phyloP scores from a whole-genome alignment of 1,140 invertebrate species.

The Drosophila funebris region DNA sequence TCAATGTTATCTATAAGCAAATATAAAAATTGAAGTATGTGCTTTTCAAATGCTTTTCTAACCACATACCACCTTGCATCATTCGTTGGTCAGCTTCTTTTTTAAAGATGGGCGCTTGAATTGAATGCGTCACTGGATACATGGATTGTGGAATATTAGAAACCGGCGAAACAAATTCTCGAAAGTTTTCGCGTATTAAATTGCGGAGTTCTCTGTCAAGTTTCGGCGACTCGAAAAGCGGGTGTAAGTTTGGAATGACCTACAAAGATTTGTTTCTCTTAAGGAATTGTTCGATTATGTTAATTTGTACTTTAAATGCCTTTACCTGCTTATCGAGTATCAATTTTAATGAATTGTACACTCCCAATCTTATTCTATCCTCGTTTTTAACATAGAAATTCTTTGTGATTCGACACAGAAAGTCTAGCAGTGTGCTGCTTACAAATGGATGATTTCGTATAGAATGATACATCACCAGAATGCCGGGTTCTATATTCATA shows the following conservation, averaged over 20 bases:
- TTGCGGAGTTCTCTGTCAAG: conserved; percentile 94
- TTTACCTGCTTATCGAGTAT: conserved; percentile 96
- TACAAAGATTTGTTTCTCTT: conserved; percentile 18
- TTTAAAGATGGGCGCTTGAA: conserved; percentile 57
- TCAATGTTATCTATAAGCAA: conserved; percentile 58
- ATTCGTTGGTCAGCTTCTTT: conserved; percentile 69
- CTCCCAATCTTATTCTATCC: conserved; percentile 94
- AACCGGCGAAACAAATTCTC: conserved; percentile 92
- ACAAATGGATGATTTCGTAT: conserved; percentile 97
- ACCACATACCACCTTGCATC: conserved; percentile 39
- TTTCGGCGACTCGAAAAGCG: conserved; percentile 96
- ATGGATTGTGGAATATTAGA: conserved; percentile 70
- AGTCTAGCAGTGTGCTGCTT: conserved; percentile 97
- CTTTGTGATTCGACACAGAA: conserved; percentile 97
- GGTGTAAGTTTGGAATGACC: conserved; percentile 91
- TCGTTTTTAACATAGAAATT: conserved; percentile 94
- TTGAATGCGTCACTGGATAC: conserved; percentile 43
- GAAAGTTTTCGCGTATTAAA: conserved; percentile 95
- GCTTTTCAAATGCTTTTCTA: background rate
- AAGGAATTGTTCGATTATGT: background rate
- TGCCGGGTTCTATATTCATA: conserved; percentile 99
- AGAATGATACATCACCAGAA: conserved; percentile 98
- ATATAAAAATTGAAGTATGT: background rate
- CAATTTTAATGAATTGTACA: conserved; percentile 95
- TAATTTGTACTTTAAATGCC: background rate